Conservation (phyloP, 1,140 invertebrate genomes). For the Lordiphosa mommai region DNA sequence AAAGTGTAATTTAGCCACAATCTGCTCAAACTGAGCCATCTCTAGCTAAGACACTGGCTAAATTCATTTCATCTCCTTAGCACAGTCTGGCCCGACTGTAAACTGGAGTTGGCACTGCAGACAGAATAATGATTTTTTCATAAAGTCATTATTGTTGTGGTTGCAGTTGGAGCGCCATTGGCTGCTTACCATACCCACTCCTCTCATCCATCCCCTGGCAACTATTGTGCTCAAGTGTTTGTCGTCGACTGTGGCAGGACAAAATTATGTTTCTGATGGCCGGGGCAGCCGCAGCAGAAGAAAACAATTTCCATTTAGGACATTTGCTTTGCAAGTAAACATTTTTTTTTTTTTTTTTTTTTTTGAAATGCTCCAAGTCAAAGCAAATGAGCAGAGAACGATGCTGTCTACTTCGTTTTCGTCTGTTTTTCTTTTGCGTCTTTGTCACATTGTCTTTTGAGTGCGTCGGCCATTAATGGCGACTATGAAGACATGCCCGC, state of each 20-base stretch:
- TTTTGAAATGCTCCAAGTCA: too few species aligned
- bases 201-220: slow-evolving; percentile 26
- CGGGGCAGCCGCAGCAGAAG: slow-evolving; percentile 34
- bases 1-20: not conserved
- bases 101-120: slow-evolving; percentile 33
- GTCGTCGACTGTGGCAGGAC: slow-evolving; percentile 52
- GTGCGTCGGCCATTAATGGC: slow-evolving; percentile 50
- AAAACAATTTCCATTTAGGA: slow-evolving; percentile 75
- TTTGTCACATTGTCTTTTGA: slow-evolving; percentile 24
- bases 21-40: slow-evolving; percentile 3
- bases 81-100: slow-evolving; percentile 18
- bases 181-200: slow-evolving; percentile 1
- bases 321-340: slow-evolving; percentile 54
- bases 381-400: slow-evolving; percentile 40
- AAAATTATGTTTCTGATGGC: slow-evolving; percentile 65
- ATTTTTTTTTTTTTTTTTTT: too few species aligned
- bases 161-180: slow-evolving; percentile 40
- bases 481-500: slow-evolving; percentile 4
- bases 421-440: slow-evolving; percentile 27
- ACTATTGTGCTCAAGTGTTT: slow-evolving; percentile 72
- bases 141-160: slow-evolving; percentile 77
- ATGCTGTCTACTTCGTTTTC: not conserved
- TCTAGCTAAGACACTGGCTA: slow-evolving; percentile 8
- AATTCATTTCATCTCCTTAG: slow-evolving; percentile 43
- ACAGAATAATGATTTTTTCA: slow-evolving; percentile 73